A percentile compares a stretch with the other conserved stretches of the same genome.
These are phyloP conservation scores for Rhagoletis pomonella DNA, from an alignment of 1,140 invertebrate species.

Conservation along the genomic window DNA sequence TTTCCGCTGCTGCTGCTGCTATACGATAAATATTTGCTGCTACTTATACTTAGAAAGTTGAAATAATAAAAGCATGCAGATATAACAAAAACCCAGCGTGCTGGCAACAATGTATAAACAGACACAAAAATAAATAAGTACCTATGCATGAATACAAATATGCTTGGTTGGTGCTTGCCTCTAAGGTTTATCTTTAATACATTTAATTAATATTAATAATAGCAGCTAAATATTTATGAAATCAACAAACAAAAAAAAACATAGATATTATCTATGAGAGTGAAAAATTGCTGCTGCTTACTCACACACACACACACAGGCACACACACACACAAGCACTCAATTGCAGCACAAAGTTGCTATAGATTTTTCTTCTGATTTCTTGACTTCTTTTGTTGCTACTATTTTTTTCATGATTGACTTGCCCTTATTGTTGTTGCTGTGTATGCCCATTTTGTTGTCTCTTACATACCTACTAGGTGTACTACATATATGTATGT, in stretches of 20 bases:
- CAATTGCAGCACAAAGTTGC: neutral
- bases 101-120: too few relatives aligned
- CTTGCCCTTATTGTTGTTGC: conserved; percentile 2
- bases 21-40: too few relatives aligned
- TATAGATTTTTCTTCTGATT: neutral
- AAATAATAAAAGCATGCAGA: too few relatives aligned
- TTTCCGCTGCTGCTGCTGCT: too few relatives aligned
- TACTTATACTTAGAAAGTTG: too few relatives aligned
- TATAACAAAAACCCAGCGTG: too few relatives aligned
- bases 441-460: neutral
- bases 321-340: neutral
- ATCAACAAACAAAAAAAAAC: neutral
- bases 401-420: neutral
- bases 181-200: neutral
- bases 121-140: too few relatives aligned
- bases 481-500: neutral
- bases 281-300: neutral
- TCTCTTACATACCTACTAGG: neutral
- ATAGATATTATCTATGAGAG: neutral
- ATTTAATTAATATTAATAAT: conserved; percentile 40
- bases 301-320: neutral
- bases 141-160: too few relatives aligned
- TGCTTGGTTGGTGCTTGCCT: too few relatives aligned
- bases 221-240: conserved; percentile 42
- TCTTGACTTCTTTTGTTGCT: neutral